phyloP scores from a whole-genome alignment of 2,888 invertebrate genomes.

The Charanyca ferruginea region DNA sequence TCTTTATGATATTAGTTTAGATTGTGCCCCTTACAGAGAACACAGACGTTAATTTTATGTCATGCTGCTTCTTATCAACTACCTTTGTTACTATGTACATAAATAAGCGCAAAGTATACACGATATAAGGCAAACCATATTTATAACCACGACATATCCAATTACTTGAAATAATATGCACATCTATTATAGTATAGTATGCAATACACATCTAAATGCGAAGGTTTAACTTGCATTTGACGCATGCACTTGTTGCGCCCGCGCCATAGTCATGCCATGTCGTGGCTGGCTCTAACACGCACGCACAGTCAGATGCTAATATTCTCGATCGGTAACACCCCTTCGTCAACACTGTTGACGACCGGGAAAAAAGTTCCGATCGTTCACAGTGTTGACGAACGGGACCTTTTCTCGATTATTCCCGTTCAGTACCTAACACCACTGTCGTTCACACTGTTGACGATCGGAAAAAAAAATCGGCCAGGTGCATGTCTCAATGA shows the following conservation, averaged over 20 bases:
- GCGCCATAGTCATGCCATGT: neutral
- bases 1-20: too few relatives aligned
- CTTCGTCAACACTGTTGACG: too few relatives aligned
- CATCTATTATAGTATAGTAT: neutral
- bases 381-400: too few relatives aligned
- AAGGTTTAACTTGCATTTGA: neutral
- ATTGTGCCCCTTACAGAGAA: neutral
- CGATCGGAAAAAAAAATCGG: too few relatives aligned
- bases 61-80: neutral
- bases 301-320: neutral
- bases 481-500: too few relatives aligned
- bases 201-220: neutral
- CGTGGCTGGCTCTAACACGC: neutral
- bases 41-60: neutral
- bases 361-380: too few relatives aligned
- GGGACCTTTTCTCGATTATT: too few relatives aligned
- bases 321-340: too few relatives aligned
- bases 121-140: neutral
- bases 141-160: neutral
- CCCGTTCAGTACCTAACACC: too few relatives aligned
- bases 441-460: too few relatives aligned
- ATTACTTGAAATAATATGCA: neutral
- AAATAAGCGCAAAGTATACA: neutral
- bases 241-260: neutral
- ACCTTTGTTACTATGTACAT: neutral